A percentile compares a stretch with the other conserved stretches of the same genome.
Evolutionary conservation across 1,140 invertebrate genomes (phyloP).

Genomic region (Sycophaga agraensis): DNA sequence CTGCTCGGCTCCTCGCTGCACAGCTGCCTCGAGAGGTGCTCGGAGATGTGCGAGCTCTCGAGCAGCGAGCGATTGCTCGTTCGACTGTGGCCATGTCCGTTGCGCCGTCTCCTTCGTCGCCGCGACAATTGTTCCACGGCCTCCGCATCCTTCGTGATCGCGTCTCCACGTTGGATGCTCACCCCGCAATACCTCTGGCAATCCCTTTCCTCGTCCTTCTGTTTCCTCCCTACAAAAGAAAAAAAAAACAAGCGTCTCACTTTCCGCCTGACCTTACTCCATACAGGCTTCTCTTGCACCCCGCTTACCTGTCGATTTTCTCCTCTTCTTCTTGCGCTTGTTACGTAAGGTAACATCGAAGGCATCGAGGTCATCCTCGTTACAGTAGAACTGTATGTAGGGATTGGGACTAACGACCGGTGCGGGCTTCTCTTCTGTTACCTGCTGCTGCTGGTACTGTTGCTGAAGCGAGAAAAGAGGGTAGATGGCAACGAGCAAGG

Average conservation of each 20-base stretch:
- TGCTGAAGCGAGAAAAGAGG: conserved; percentile 50
- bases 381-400: background rate
- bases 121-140: background rate
- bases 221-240: background rate
- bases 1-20: conserved; percentile 43
- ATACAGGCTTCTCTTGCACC: too few species aligned
- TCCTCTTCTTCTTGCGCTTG: conserved; percentile 17
- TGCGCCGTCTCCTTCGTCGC: conserved; percentile 6
- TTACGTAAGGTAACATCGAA: background rate
- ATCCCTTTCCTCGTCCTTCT: conserved; percentile 25
- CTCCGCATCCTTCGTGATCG: background rate
- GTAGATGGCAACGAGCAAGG: conserved; percentile 64
- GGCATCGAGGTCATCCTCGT: background rate
- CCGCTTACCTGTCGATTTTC: background rate
- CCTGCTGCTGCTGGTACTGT: background rate
- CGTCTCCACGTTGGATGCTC: background rate
- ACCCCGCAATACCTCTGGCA: conserved; percentile 13
- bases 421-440: background rate
- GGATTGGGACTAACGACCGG: background rate
- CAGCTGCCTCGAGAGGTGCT: conserved; percentile 19
- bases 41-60: background rate
- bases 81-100: too few species aligned
- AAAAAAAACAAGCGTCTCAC: too few species aligned
- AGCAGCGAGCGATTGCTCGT: too few species aligned
- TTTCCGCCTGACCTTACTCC: too few species aligned